Evolutionary conservation across 1,140 invertebrate genomes (phyloP).

Genomic region (Leptinotarsa lineolata): DNA sequence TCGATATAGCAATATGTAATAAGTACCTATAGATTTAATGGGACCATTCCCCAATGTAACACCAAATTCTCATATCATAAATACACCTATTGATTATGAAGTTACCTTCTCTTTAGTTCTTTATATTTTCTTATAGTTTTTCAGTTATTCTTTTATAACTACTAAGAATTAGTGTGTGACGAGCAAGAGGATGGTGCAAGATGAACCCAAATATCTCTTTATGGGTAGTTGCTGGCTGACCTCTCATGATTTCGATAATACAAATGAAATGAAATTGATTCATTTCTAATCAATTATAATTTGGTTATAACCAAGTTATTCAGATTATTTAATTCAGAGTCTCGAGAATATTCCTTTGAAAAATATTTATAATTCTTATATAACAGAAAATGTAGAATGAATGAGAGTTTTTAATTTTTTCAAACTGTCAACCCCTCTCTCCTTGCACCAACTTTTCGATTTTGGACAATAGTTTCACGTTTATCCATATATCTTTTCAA

Average conservation of each 20-base stretch:
- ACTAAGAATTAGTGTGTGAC: not conserved
- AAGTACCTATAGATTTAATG: constrained; percentile 32
- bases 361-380: too few species aligned
- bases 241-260: too few species aligned
- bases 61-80: constrained; percentile 39
- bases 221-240: too few species aligned
- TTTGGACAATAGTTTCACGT: not conserved
- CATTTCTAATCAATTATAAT: too few species aligned
- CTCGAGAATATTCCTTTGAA: too few species aligned
- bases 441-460: constrained; percentile 4
- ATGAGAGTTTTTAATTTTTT: too few species aligned
- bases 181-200: not conserved
- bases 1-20: constrained; percentile 20
- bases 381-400: too few species aligned
- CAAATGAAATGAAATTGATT: too few species aligned
- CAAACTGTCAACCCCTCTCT: too few species aligned
- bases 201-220: too few species aligned
- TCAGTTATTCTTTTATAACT: not conserved
- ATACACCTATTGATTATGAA: constrained; percentile 31
- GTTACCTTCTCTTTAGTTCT: constrained; percentile 25
- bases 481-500: constrained; percentile 9
- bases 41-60: constrained; percentile 35
- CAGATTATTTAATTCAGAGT: too few species aligned
- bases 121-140: not conserved
- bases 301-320: too few species aligned